Percentiles rank a stretch among this genome's conserved stretches.
Conservation (phyloP, 2,797 vertebrate genomes). For the Malurus splendens region DNA sequence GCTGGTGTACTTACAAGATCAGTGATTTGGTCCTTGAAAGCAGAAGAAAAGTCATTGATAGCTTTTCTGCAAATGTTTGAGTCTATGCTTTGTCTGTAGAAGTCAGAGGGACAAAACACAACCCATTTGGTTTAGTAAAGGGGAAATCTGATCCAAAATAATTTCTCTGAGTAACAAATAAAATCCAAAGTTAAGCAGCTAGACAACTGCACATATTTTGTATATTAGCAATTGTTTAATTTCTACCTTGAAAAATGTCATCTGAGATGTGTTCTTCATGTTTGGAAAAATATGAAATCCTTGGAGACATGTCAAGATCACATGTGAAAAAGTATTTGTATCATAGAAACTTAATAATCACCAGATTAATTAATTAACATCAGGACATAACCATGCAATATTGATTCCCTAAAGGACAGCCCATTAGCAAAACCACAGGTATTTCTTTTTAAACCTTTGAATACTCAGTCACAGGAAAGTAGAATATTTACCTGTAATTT, state of each 20-base stretch:
- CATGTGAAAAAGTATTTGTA: neutral
- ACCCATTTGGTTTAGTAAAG: neutral
- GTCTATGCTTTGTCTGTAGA: constrained; percentile 59
- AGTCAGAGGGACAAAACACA: constrained; percentile 1
- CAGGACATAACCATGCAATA: neutral
- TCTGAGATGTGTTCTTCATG: neutral
- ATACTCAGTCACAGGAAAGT: neutral
- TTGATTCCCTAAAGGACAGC: neutral
- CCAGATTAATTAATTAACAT: neutral
- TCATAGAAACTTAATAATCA: neutral
- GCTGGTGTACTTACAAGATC: constrained; percentile 59
- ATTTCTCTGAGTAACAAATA: neutral
- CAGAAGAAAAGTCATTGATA: constrained; percentile 53
- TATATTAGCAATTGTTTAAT: neutral
- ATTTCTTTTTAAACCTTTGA: neutral
- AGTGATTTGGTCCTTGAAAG: constrained; percentile 66
- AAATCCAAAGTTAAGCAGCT: neutral
- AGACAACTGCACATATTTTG: neutral
- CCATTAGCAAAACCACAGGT: neutral
- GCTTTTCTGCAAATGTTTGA: constrained; percentile 47
- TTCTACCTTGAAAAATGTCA: neutral
- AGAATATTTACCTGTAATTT: constrained; percentile 70
- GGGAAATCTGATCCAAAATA: neutral
- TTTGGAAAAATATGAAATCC: neutral
- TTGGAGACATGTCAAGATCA: neutral